Base-by-base conservation (phyloP, 2,113 vertebrate species). In the Rhagologus leucostigma region DNA sequence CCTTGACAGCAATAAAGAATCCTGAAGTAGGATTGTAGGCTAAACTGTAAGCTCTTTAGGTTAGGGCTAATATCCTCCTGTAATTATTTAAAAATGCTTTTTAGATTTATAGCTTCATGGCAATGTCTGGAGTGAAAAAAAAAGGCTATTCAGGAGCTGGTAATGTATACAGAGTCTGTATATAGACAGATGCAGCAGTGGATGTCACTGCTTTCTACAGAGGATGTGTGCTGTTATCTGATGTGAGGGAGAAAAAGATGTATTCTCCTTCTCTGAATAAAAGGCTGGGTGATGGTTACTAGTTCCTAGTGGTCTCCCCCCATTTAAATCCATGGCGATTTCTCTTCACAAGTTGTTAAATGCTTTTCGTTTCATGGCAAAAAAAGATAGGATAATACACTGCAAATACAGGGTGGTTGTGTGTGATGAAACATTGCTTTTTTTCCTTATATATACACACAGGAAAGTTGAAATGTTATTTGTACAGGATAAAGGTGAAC, bases 401-500 rank as follows among this genome's bases (percentile, higher is more conserved):
- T 49, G 70, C 82, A 82, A 95, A 52, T 63, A 53, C 49, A 62
- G 77, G 29, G 20, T 76, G 65, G 46, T 62, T 95, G 33, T 77
- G 37, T 62, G 55, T 83, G 89, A 69, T 91, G 90, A 94, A 96
- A 91, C 84, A 60, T 71, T 86, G 55, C 35, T 84, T 90, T 93
- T 87, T 82, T 76, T 69, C 30, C 41, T 94, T 95, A 85, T 68
- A 85, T 68, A 73, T 32, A 74, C 57, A 71, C 85, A 80, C 16
- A 63, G 68, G 33, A 56, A 96, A 93, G 90, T 96, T 96, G 90
- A 94, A 96, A 95, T 64, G n/a, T 95, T 96, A 91, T 96, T 95
- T 96, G 95, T 88, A 93, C 39, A 96, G 90, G 82, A 94, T 95
- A 86, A 93, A 90, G 78, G 92, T 96, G 95, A 97, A 96, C 94